A percentile compares a stretch with the other conserved stretches of the same genome.
These are phyloP conservation scores for Musca vetustissima DNA, from an alignment of 1,140 invertebrate species.

Conservation along the genomic window DNA sequence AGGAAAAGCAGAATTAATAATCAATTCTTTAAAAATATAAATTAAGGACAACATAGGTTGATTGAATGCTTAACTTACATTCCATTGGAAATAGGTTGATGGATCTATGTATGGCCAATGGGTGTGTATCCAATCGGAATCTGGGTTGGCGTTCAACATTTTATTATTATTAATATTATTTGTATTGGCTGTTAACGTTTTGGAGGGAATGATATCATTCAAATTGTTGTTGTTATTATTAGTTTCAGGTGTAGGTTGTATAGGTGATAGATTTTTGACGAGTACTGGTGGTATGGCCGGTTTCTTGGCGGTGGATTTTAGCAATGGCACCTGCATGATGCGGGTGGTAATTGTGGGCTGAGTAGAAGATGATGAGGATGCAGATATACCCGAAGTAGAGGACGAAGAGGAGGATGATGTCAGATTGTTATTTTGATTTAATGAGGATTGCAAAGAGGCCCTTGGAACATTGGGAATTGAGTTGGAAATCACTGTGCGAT, in stretches of 20 bases:
- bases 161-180: too few species aligned
- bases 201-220: conserved; percentile 7
- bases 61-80: conserved; percentile 56
- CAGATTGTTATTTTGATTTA: conserved; percentile 26
- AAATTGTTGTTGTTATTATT: conserved; percentile 7
- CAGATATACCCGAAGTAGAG: too few species aligned
- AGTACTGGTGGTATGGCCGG: conserved; percentile 52
- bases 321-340: conserved; percentile 50
- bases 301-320: conserved; percentile 50
- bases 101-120: conserved; percentile 65
- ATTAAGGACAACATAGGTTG: neutral
- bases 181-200: neutral
- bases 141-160: neutral
- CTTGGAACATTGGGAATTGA: conserved; percentile 6
- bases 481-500: neutral
- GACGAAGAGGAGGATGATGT: neutral
- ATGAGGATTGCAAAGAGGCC: conserved; percentile 9
- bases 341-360: conserved; percentile 43
- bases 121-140: conserved; percentile 46
- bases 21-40: too few species aligned
- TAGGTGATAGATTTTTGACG: conserved; percentile 42
- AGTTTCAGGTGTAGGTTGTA: conserved; percentile 27
- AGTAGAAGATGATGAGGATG: neutral
- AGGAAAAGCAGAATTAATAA: neutral
- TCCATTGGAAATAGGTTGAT: conserved; percentile 67